Percentiles rank a stretch among this genome's conserved stretches.
Conservation (phyloP, 1,140 invertebrate species). For the Lithobius niger region DNA sequence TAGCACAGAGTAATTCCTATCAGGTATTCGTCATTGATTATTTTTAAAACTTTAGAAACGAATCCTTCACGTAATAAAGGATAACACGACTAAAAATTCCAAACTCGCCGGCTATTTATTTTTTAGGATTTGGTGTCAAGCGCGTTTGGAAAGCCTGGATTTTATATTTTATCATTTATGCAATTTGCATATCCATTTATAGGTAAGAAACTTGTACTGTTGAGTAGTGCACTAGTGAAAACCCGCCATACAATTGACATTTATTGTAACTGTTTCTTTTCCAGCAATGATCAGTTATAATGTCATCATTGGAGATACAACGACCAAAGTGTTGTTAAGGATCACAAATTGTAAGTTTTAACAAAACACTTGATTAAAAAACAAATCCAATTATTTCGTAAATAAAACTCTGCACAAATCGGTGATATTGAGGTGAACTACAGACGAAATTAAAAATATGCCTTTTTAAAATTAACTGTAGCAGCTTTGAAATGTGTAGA, state of each 20-base stretch:
- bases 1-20: conserved; percentile 69
- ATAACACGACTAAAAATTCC: too few relatives aligned
- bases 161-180: conserved; percentile 56
- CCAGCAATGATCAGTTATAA: conserved; percentile 83
- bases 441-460: too few relatives aligned
- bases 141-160: conserved; percentile 65
- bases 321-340: conserved; percentile 65
- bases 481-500: too few relatives aligned
- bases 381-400: too few relatives aligned
- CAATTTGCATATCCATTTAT: conserved; percentile 80
- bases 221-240: neutral
- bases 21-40: too few relatives aligned
- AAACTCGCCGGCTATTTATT: conserved; percentile 5
- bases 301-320: conserved; percentile 75
- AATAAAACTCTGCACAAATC: too few relatives aligned
- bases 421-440: too few relatives aligned
- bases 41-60: too few relatives aligned
- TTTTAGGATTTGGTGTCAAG: conserved; percentile 57
- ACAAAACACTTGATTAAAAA: too few relatives aligned
- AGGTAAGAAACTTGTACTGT: conserved; percentile 40
- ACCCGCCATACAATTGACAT: neutral
- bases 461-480: too few relatives aligned
- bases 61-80: too few relatives aligned
- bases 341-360: conserved; percentile 27
- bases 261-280: conserved; percentile 26